These are phyloP conservation scores for Drosophila kanapiae DNA, from an alignment of 1,140 invertebrate species.

Conservation along the genomic window DNA sequence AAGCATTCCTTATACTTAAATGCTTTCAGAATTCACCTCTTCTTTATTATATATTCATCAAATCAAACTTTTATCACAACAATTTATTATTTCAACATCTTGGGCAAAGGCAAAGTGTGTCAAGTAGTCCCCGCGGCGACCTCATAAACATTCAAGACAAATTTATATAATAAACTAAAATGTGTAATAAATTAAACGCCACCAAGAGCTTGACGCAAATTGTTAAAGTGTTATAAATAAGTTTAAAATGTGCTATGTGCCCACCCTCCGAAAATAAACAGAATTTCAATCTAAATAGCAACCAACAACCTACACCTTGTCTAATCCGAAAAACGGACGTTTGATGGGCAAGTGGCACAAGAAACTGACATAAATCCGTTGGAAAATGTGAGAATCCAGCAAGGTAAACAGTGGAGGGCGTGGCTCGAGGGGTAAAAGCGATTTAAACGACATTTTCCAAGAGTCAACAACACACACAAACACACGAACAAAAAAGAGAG, in stretches of 20 bases:
- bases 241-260: background rate
- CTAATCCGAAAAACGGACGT: slow-evolving; percentile 8
- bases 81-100: slow-evolving; percentile 13
- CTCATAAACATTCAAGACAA: slow-evolving; percentile 24
- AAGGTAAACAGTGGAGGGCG: slow-evolving; percentile 20
- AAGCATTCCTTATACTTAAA: background rate
- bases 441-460: slow-evolving; percentile 47
- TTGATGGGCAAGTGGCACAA: slow-evolving; percentile 17
- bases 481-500: slow-evolving; percentile 1
- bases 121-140: background rate
- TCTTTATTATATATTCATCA: background rate
- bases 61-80: slow-evolving; percentile 10
- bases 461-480: slow-evolving; percentile 24
- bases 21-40: background rate
- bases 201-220: slow-evolving; percentile 7
- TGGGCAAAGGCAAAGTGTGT: slow-evolving; percentile 11
- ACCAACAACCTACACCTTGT: slow-evolving; percentile 4
- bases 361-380: slow-evolving; percentile 48
- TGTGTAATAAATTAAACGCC: slow-evolving; percentile 27
- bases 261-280: slow-evolving; percentile 14
- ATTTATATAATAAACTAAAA: slow-evolving; percentile 27
- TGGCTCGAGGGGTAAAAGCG: slow-evolving; percentile 16
- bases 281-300: slow-evolving; percentile 1
- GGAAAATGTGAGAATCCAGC: slow-evolving; percentile 17
- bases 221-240: slow-evolving; percentile 33